A percentile compares a stretch with the other conserved stretches of the same genome.
Conservation (phyloP, 2,797 vertebrate species). For the Toxotes lorentzi region DNA sequence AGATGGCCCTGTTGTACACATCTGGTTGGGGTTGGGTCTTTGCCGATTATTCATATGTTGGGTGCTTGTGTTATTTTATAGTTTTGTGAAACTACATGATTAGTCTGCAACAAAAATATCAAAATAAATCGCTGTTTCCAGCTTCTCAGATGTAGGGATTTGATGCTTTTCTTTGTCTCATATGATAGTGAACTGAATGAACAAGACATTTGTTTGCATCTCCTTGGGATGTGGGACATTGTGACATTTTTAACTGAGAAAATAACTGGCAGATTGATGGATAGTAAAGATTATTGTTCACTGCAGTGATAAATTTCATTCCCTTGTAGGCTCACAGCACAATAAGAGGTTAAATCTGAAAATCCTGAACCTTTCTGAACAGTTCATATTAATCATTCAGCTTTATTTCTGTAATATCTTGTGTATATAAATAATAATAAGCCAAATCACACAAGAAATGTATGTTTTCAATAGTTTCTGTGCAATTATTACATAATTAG, state of each 20-base stretch:
- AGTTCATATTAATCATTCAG: not conserved
- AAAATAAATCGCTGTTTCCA: not conserved
- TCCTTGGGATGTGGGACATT: not conserved
- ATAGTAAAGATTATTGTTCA: not conserved
- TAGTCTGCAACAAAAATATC: not conserved
- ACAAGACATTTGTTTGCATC: not conserved
- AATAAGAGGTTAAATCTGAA: not conserved
- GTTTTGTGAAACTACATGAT: not conserved
- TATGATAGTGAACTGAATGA: too few relatives aligned
- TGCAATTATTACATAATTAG: not conserved
- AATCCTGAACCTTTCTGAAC: not conserved
- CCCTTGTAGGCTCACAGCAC: not conserved
- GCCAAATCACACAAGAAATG: too few relatives aligned
- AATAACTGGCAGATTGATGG: not conserved
- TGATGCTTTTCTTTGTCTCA: not conserved
- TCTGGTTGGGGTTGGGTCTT: slow-evolving; percentile 31
- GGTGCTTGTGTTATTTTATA: not conserved
- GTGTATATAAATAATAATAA: not conserved
- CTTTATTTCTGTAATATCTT: not conserved
- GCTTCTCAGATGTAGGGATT: not conserved
- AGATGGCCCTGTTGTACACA: slow-evolving; percentile 34
- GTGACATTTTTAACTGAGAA: not conserved
- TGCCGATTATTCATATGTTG: not conserved
- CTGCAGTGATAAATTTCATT: not conserved
- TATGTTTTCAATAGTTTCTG: not conserved